phyloP scores from a whole-genome alignment of 2,113 vertebrate genomes.

The Antidorcas marsupialis region DNA sequence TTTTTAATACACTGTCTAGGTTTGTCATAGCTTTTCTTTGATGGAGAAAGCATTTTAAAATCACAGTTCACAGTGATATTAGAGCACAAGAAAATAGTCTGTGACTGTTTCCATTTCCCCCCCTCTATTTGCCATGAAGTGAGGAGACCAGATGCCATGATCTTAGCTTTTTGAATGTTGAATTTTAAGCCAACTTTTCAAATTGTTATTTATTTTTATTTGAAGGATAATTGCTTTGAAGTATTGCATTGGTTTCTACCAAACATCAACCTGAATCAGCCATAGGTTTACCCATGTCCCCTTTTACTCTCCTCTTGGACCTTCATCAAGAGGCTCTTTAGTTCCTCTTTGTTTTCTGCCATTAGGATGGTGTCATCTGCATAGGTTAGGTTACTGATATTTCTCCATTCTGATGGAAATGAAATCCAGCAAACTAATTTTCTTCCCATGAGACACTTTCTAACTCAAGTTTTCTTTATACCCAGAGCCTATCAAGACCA shows the following conservation, averaged over 20 bases:
- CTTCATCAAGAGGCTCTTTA: neutral
- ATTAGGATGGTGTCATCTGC: neutral
- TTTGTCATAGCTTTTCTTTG: neutral
- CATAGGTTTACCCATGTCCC: neutral
- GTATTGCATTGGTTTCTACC: neutral
- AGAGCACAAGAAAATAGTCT: neutral
- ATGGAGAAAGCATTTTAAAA: neutral
- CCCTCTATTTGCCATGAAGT: neutral
- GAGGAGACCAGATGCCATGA: neutral
- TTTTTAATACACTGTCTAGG: neutral
- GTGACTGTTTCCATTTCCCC: neutral
- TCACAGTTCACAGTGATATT: neutral
- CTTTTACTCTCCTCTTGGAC: neutral
- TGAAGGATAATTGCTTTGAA: neutral
- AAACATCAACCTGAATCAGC: neutral
- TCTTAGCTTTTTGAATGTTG: neutral
- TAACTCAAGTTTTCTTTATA: constrained; percentile 15
- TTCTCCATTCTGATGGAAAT: neutral
- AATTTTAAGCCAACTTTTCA: neutral
- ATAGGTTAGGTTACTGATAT: neutral
- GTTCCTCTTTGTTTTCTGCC: neutral
- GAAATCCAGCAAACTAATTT: neutral
- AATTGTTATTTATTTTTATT: neutral
- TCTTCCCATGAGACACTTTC: neutral
- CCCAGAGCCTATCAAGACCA: neutral